phyloP scores from a whole-genome alignment of 1,140 invertebrate genomes.

The Phenacoccus solenopsis region DNA sequence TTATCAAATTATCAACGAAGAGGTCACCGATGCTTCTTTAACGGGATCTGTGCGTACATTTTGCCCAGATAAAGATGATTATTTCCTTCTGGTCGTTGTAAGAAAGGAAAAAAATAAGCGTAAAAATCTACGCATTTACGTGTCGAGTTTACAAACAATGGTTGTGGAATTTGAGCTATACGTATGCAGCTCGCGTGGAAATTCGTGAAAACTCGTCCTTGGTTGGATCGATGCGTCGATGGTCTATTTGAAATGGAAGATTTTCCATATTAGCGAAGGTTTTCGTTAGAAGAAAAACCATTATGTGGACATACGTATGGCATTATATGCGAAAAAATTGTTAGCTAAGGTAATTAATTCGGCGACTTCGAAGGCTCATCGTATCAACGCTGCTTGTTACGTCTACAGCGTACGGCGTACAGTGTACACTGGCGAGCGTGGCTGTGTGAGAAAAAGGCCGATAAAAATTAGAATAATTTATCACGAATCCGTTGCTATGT shows the following conservation, averaged over 20 bases:
- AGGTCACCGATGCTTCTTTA: not conserved
- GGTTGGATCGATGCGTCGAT: not conserved
- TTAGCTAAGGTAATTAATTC: too few relatives aligned
- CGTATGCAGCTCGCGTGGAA: not conserved
- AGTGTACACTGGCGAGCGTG: not conserved
- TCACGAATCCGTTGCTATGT: not conserved
- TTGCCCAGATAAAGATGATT: too few relatives aligned
- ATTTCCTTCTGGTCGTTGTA: too few relatives aligned
- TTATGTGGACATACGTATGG: too few relatives aligned
- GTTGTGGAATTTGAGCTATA: not conserved
- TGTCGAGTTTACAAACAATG: not conserved
- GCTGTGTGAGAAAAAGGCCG: not conserved
- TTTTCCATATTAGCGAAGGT: too few relatives aligned
- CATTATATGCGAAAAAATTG: too few relatives aligned
- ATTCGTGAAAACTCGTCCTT: not conserved
- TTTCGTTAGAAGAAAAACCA: too few relatives aligned
- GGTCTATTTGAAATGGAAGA: too few relatives aligned
- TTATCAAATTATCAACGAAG: not conserved
- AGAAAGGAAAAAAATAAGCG: not conserved
- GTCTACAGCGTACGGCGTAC: too few relatives aligned
- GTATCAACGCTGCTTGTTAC: too few relatives aligned
- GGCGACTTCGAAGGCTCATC: too few relatives aligned
- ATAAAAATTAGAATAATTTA: not conserved
- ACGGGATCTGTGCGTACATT: not conserved
- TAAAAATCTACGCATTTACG: not conserved